These are phyloP conservation scores for Tetragnatha montana DNA, from an alignment of 2,888 invertebrate genomes.

Conservation along the genomic window DNA sequence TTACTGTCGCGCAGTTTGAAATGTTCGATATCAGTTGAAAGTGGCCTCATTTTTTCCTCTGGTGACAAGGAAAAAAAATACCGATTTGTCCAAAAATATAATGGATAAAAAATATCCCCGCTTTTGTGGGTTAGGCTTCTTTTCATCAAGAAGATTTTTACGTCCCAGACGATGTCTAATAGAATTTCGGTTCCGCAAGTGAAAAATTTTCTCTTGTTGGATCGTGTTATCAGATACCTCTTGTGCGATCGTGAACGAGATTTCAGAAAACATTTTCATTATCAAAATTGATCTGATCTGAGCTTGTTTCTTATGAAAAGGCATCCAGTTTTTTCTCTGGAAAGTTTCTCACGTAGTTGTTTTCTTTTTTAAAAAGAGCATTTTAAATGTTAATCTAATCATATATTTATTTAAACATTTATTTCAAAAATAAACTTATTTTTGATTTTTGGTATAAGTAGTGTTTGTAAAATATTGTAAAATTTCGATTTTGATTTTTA, in stretches of 20 bases:
- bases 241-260: slow-evolving; percentile 29
- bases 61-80: slow-evolving; percentile 5
- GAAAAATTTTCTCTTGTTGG: slow-evolving; percentile 22
- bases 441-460: too few relatives aligned
- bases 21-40: slow-evolving; percentile 42
- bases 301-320: background rate
- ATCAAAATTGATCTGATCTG: slow-evolving; percentile 19
- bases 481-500: too few relatives aligned
- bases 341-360: background rate
- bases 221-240: slow-evolving; percentile 29
- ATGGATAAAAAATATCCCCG: slow-evolving; percentile 33
- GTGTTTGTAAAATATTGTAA: too few relatives aligned
- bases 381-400: too few relatives aligned
- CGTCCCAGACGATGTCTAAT: slow-evolving; percentile 13
- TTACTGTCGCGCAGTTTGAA: slow-evolving; percentile 31
- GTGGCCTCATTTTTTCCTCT: slow-evolving; percentile 6
- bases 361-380: too few relatives aligned
- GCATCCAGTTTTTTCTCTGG: background rate
- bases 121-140: slow-evolving; percentile 37
- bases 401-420: too few relatives aligned
- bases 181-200: slow-evolving; percentile 33
- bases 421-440: too few relatives aligned
- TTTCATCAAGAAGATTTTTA: slow-evolving; percentile 35
- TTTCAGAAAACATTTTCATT: slow-evolving; percentile 32
- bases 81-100: slow-evolving; percentile 47